Percentiles rank a stretch among this genome's conserved stretches.
phyloP scores from a whole-genome alignment of 2,888 invertebrate species.

The Flexamia atlantica region DNA sequence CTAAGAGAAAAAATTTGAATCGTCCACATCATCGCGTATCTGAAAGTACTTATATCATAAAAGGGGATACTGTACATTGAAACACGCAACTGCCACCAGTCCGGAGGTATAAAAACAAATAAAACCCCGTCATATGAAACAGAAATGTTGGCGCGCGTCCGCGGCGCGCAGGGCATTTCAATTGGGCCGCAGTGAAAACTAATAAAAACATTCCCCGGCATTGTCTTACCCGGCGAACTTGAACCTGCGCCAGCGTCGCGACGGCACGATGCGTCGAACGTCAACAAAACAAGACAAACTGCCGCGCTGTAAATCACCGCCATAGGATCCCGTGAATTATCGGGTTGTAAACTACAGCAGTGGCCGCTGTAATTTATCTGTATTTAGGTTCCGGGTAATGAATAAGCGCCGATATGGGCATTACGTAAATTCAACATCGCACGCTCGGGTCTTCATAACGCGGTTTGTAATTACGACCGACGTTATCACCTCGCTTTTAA shows the following conservation, averaged over 20 bases:
- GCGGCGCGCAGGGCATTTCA: conserved; percentile 15
- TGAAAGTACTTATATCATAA: too few species aligned
- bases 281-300: conserved; percentile 46
- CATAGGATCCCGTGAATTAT: conserved; percentile 30
- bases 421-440: too few species aligned
- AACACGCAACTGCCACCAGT: too few species aligned
- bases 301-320: conserved; percentile 19
- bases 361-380: background rate
- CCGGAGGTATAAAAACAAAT: background rate
- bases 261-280: conserved; percentile 9
- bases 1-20: too few species aligned
- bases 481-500: too few species aligned
- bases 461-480: too few species aligned
- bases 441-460: too few species aligned
- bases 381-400: background rate
- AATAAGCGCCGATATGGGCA: background rate
- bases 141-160: background rate
- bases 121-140: background rate
- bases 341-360: background rate
- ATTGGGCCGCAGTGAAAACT: conserved; percentile 33
- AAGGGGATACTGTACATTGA: too few species aligned
- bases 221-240: conserved; percentile 39
- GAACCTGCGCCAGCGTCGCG: conserved; percentile 24
- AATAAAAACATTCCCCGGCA: conserved; percentile 40
- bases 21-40: too few species aligned